These are phyloP conservation scores for Calyptomena viridis DNA, from an alignment of 2,113 vertebrate species.

Conservation along the genomic window DNA sequence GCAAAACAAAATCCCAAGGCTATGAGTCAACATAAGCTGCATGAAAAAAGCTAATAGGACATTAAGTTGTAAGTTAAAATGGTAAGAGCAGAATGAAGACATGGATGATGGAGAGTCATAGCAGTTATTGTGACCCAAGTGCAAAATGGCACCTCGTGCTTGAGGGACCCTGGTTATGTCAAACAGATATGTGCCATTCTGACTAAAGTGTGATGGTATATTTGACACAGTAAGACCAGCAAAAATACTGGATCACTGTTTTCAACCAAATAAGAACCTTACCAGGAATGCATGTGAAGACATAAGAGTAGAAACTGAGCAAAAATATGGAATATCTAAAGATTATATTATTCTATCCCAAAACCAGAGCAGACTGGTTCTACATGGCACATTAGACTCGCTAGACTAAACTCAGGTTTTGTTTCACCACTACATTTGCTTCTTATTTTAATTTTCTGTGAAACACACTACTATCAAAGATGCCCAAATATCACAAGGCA, in stretches of 20 bases:
- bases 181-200: background rate
- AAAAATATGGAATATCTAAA: background rate
- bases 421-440: background rate
- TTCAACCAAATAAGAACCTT: background rate
- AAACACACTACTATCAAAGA: background rate
- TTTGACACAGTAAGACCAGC: background rate
- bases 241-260: background rate
- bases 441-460: background rate
- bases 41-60: background rate
- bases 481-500: background rate
- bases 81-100: background rate
- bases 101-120: background rate
- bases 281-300: background rate
- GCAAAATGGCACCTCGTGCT: fast-evolving
- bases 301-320: background rate
- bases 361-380: background rate
- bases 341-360: background rate
- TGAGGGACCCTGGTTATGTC: background rate
- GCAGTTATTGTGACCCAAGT: fast-evolving
- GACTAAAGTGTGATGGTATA: background rate
- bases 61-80: background rate
- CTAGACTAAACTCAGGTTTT: background rate
- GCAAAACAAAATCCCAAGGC: conserved; percentile 6
- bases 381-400: background rate
- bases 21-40: background rate